Evolutionary conservation across 2,797 vertebrate species (phyloP).

Genomic region (Falco peregrinus): DNA sequence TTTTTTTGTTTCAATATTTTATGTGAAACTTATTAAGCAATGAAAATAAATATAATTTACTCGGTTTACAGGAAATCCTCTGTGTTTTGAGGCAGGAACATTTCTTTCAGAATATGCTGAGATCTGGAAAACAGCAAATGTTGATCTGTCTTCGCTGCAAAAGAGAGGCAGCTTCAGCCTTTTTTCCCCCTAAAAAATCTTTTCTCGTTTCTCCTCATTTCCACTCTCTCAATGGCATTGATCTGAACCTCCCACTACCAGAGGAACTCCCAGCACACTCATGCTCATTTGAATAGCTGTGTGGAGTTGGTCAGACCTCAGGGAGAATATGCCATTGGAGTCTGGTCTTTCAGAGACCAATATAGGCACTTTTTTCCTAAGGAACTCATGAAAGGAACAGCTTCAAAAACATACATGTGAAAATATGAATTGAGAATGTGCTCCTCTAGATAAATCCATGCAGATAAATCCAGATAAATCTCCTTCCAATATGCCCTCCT

Average conservation of each 20-base stretch:
- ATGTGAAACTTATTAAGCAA: neutral
- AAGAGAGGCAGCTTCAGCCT: neutral
- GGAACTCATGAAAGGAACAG: neutral
- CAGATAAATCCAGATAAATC: neutral
- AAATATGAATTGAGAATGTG: rapidly evolving
- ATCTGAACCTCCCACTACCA: neutral
- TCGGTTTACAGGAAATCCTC: neutral
- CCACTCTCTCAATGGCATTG: neutral
- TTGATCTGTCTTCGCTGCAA: neutral
- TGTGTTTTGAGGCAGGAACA: neutral
- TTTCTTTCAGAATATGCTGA: neutral
- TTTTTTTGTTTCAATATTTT: neutral
- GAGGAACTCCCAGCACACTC: neutral
- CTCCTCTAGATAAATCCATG: neutral
- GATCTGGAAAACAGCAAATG: neutral
- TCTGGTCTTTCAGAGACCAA: neutral
- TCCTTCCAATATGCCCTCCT: neutral
- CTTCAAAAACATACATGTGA: neutral
- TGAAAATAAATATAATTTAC: neutral
- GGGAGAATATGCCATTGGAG: neutral
- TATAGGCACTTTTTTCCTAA: neutral
- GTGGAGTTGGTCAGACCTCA: neutral
- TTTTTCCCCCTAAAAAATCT: neutral
- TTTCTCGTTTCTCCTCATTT: neutral
- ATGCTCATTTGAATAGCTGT: neutral